These are phyloP conservation scores for Geotrupes spiniger DNA, from an alignment of 2,888 invertebrate genomes.

Conservation along the genomic window DNA sequence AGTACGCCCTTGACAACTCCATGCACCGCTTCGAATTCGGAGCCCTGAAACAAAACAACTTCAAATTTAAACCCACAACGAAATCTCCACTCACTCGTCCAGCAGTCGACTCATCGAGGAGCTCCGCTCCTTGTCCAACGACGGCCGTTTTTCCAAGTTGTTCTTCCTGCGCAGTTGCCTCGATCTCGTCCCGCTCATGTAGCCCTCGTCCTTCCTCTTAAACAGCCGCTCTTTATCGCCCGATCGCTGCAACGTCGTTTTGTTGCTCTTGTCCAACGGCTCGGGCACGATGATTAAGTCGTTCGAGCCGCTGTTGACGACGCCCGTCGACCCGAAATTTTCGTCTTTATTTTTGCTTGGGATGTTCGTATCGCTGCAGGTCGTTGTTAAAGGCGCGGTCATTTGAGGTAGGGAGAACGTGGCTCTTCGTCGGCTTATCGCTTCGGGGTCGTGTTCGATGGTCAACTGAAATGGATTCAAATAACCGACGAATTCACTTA, in stretches of 20 bases:
- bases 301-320: neutral
- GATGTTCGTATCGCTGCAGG: slow-evolving; percentile 49
- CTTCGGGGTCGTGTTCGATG: slow-evolving; percentile 85
- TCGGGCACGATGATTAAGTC: neutral
- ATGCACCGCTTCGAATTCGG: slow-evolving; percentile 46
- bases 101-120: slow-evolving; percentile 82
- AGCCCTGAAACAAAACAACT: slow-evolving; percentile 38
- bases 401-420: slow-evolving; percentile 29
- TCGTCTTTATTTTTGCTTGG: slow-evolving; percentile 31
- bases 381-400: slow-evolving; percentile 47
- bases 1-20: slow-evolving; percentile 82
- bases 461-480: slow-evolving; percentile 62
- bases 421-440: slow-evolving; percentile 55
- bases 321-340: neutral
- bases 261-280: slow-evolving; percentile 10
- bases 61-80: neutral
- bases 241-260: slow-evolving; percentile 35
- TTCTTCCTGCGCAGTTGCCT: slow-evolving; percentile 59
- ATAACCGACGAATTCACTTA: no score
- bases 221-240: slow-evolving; percentile 54
- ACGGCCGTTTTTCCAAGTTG: slow-evolving; percentile 40
- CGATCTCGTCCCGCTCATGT: slow-evolving; percentile 61
- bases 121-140: slow-evolving; percentile 72
- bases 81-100: slow-evolving; percentile 59
- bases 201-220: slow-evolving; percentile 60